These are phyloP conservation scores for Idaea aversata DNA, from an alignment of 2,888 invertebrate species.

Conservation along the genomic window DNA sequence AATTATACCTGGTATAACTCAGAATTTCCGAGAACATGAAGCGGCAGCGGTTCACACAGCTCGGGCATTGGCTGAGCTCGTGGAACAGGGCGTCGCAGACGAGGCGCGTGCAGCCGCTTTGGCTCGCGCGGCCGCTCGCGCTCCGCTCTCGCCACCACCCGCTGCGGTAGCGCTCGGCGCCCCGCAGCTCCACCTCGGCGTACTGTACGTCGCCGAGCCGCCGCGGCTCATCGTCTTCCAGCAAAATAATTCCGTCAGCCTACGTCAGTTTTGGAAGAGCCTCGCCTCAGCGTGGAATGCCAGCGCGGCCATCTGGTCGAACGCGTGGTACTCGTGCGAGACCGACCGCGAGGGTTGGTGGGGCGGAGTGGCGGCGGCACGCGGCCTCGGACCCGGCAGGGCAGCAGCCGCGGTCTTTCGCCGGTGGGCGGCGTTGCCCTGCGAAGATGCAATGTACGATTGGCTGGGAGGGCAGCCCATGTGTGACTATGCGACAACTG, in stretches of 20 bases:
- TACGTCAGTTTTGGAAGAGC: conserved; percentile 79
- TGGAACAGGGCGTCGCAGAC: conserved; percentile 65
- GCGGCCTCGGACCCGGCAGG: conserved; percentile 62
- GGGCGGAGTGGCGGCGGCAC: conserved; percentile 72
- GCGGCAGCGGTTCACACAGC: conserved; percentile 68
- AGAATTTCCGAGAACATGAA: conserved; percentile 71
- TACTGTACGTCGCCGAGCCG: conserved; percentile 67
- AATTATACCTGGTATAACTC: conserved; percentile 12
- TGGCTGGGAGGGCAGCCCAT: conserved; percentile 82
- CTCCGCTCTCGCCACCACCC: conserved; percentile 61
- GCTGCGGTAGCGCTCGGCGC: conserved; percentile 74
- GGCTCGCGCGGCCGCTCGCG: conserved; percentile 67
- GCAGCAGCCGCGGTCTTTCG: conserved; percentile 83
- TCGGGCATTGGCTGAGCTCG: conserved; percentile 69
- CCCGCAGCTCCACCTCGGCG: conserved; percentile 72
- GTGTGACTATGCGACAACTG: conserved; percentile 60
- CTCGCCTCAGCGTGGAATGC: conserved; percentile 75
- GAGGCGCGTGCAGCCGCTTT: conserved; percentile 64
- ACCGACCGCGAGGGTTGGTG: conserved; percentile 60
- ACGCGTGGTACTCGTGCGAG: conserved; percentile 73
- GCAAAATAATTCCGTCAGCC: conserved; percentile 71
- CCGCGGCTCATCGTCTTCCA: conserved; percentile 67
- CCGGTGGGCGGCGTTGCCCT: conserved; percentile 84
- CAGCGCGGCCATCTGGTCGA: conserved; percentile 67
- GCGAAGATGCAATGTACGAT: conserved; percentile 84